Evolutionary conservation across 2,113 vertebrate species (phyloP).

Genomic region (Phrynosoma blainvillii): DNA sequence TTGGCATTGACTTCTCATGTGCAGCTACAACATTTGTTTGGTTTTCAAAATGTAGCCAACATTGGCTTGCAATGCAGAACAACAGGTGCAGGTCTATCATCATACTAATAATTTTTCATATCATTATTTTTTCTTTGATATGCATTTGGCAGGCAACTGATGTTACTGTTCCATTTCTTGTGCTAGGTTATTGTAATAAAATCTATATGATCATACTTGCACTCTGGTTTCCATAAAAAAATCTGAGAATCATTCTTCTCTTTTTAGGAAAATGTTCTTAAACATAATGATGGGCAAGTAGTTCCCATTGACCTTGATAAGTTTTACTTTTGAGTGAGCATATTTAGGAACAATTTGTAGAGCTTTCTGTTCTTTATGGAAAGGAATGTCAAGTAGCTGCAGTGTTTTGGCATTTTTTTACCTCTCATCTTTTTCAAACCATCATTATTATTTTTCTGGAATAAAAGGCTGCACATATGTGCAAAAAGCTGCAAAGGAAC

Average conservation of each 20-base stretch:
- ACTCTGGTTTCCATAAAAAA: background rate
- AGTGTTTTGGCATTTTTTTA: background rate
- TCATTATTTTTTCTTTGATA: slow-evolving; percentile 49
- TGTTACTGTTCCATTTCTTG: slow-evolving; percentile 36
- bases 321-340: background rate
- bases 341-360: background rate
- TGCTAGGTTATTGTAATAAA: slow-evolving; percentile 41
- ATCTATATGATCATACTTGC: background rate
- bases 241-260: background rate
- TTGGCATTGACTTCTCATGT: slow-evolving; percentile 22
- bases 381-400: slow-evolving; percentile 31
- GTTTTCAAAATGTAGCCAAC: slow-evolving; percentile 13
- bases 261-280: slow-evolving; percentile 14
- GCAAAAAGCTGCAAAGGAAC: slow-evolving; percentile 8
- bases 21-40: slow-evolving; percentile 24
- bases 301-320: background rate
- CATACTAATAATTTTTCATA: slow-evolving; percentile 38
- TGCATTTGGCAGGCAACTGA: slow-evolving; percentile 39
- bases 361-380: slow-evolving; percentile 11
- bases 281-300: background rate
- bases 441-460: slow-evolving; percentile 25
- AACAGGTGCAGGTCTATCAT: slow-evolving; percentile 32
- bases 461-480: slow-evolving; percentile 26
- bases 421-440: background rate
- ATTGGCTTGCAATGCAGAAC: slow-evolving; percentile 32